Base-by-base conservation (phyloP, 2,888 invertebrate species). In the Hydraecia micacea region DNA sequence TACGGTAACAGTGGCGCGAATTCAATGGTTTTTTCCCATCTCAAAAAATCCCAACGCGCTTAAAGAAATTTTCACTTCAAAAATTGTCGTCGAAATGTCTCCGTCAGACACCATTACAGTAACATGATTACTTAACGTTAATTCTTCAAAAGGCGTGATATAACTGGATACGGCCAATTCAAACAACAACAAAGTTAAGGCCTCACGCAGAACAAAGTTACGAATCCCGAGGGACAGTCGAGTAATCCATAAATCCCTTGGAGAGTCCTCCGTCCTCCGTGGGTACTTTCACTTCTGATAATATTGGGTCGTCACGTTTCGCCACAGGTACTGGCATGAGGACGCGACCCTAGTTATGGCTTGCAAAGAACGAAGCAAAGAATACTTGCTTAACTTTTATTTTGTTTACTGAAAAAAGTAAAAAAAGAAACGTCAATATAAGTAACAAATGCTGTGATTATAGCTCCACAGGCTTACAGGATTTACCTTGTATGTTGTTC, bases 221-320 rank as follows among this genome's bases (percentile, higher is more conserved):
- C 87, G 88, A 93, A 93, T 92, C 94, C 92, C 91, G 87, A 88
- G 92, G 93, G 94, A 94, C 93, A 92, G 90, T 91, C 90, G 91
- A 90, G 91, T 95, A 95, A 94, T 95, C 94, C 93, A 88, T 93
- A 93, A 94, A 94, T 94, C 94, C 94, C 91, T 91, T 86, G 84
- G 92, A 93, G 91, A 90, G 87, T 85, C 83, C 73, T 83, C 77
- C 60, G 86, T 87, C 86, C 87, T 86, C 88, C 77, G 84, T 87
- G 79, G 84, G 85, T 87, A 89, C 90, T 90, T 91, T 87, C 88
- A 89, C 89, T 90, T 90, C 86, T 88, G 87, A 89, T 91, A 90
- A 88, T 88, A 86, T 88, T 84, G 85, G 83, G 86, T 79, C 77
- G 89, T 85, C 88, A 87, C 86, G 86, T 86, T 80, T 80, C 71